A percentile compares a stretch with the other conserved stretches of the same genome.
Evolutionary conservation across 2,888 invertebrate species (phyloP).

Genomic region (Nysson spinosus): DNA sequence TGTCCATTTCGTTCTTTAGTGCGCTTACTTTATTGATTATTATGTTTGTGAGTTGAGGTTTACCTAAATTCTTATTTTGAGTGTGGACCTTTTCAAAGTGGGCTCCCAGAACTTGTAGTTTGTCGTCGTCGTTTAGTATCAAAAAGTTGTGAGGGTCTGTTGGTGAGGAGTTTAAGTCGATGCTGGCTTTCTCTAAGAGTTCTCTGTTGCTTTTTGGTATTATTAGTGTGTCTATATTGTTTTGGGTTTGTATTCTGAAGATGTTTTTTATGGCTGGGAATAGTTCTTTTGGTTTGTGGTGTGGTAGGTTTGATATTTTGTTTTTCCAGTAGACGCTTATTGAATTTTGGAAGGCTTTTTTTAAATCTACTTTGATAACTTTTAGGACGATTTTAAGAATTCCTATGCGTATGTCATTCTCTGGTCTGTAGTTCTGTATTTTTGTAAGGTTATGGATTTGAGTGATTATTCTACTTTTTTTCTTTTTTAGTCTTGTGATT

Average conservation of each 20-base stretch:
- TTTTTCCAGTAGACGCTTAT: neutral
- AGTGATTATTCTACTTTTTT: neutral
- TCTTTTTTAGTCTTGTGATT: neutral
- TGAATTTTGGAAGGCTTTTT: neutral
- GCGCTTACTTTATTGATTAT: neutral
- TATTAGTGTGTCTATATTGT: neutral
- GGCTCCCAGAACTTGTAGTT: constrained; percentile 4
- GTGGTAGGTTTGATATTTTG: neutral
- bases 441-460: neutral
- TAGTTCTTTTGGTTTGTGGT: neutral
- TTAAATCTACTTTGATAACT: neutral
- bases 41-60: neutral
- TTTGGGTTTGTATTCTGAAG: neutral
- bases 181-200: neutral
- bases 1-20: neutral
- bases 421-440: neutral
- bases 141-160: neutral
- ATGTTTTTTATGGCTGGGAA: constrained; percentile 9
- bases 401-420: neutral
- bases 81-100: constrained; percentile 4
- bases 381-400: neutral
- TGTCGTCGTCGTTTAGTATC: neutral
- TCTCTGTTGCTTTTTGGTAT: neutral
- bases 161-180: neutral
- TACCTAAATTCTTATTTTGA: neutral